A percentile compares a stretch with the other conserved stretches of the same genome.
These are phyloP conservation scores for Aphodius granarius DNA, from an alignment of 2,888 invertebrate species.

Conservation along the genomic window DNA sequence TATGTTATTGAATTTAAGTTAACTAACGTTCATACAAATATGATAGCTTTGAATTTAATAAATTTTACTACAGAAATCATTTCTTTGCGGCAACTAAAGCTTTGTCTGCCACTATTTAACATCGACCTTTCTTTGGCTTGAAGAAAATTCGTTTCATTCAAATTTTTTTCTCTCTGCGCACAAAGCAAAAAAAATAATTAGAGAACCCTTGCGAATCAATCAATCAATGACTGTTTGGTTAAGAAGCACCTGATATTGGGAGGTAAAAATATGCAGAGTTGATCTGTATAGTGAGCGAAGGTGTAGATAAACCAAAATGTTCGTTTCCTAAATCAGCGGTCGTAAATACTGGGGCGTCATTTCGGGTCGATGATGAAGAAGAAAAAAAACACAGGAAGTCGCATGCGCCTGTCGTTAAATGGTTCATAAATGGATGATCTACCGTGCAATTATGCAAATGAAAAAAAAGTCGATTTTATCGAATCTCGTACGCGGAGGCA, in stretches of 20 bases:
- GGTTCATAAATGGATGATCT: not conserved
- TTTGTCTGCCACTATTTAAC: too few species aligned
- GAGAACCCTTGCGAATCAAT: too few species aligned
- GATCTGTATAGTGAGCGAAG: not conserved
- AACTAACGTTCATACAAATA: too few species aligned
- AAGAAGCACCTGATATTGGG: not conserved
- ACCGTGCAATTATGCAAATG: conserved; percentile 16
- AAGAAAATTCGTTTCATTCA: too few species aligned
- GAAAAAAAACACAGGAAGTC: not conserved
- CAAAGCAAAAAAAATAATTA: too few species aligned
- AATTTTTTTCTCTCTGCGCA: too few species aligned
- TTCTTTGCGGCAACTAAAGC: too few species aligned
- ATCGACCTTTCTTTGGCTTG: too few species aligned
- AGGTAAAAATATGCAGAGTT: not conserved
- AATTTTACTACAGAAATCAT: too few species aligned
- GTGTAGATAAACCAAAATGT: not conserved
- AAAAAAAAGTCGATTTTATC: conserved; percentile 12
- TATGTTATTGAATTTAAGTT: too few species aligned
- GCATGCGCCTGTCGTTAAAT: not conserved
- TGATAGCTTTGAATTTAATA: too few species aligned
- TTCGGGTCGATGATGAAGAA: not conserved
- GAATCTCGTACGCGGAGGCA: conserved; percentile 16
- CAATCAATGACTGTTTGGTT: too few species aligned
- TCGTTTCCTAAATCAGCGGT: not conserved
- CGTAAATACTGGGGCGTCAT: not conserved